Base-by-base conservation (phyloP, 1,140 invertebrate species). In the Protaetia brevitarsis region DNA sequence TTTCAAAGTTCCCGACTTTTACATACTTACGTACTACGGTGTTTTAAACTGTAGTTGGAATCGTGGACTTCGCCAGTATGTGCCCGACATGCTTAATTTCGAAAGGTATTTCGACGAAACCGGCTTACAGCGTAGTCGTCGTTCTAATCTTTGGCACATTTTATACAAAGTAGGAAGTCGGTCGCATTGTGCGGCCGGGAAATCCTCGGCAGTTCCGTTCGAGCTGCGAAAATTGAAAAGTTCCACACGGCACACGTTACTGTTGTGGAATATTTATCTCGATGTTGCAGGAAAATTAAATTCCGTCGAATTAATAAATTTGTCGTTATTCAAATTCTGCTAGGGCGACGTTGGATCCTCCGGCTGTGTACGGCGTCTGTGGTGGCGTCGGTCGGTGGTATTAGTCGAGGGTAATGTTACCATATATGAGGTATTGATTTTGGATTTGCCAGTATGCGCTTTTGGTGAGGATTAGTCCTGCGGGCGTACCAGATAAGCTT, bases 401-500 rank as follows among this genome's bases (percentile, higher is more conserved):
- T 13, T 51, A 51, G 16, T 41, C 36, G 45, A 64, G 36, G 61
- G 62, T 64, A 60, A 64, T 36, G 62, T 58, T 51, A 67, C 62
- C 66, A 67, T 67, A 51, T 51, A 64, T 64, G 61, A 67, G 64
- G 51, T 70, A 70, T 70, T 68, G 69, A 70, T 70, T 70, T 70
- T 70, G 66, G 69, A 70, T 70, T 70, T 70, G 56, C 51, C 66
- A 68, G 66, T 63, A 70, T 70, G 69, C 67, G 69, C 66, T 70
- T 70, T 70, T 65, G 69, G 69, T 37, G 64, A 58, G 69, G 69
- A 70, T 70, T 70, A 70, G 67, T 70, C 64, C 69, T 68, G 69
- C 69, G 64, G 66, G 64, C 69, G 69, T 61, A 63, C 64, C 61
- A 68, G 69, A 70, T 70, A 70, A 70, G 69, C 69, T 70, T 70